Evolutionary conservation across 1,140 invertebrate species (phyloP), one percentile per base, ranked within the genome.

Genomic region (Calephelis virginiensis): DNA sequence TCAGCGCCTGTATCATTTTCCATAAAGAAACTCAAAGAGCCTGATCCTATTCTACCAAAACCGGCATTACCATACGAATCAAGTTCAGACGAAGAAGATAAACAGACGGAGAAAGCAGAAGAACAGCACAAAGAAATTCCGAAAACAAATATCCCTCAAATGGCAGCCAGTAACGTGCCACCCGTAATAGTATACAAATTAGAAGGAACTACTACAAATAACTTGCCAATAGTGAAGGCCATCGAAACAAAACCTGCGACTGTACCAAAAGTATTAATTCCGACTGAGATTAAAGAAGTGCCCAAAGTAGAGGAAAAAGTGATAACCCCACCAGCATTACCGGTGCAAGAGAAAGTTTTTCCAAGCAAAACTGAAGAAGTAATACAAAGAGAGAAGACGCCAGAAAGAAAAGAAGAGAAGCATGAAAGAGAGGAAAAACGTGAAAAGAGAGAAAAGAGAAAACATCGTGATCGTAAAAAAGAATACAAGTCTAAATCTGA

Each of bases 11-110:
- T 96, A 6, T 95, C 95, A 64, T 97, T 97, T 81, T 96, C 96
- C 0, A 96, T 97, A 38, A 96, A 96, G 81, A 95, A 96, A 71
- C 93, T 94, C 0, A 96, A 96, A 84, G 95, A 95, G 66, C 93
- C 93, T 0, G 95, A 96, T 69, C 87, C 92, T 0, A 92, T 93
- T 6, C 91, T 95, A 6, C 93, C 95, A 43, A 95, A 95, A 77
- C 93, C 94, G 48, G 94, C 94, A 1, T 75, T 96, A 14, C 95
- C 94, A 0, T 95, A 96, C 77, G 95, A 96, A 75, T 95, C 94
- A 12, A 95, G 95, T 67, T 95, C 95, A 46, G 92, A 93, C 8
- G 86, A 91, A 0, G 92, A 92, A 5, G 77, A 78, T 17, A 82
- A 79, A 61, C 70, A 77, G 5, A 53, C 63, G 8, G 76, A 80